Conservation (phyloP, 2,888 invertebrate genomes). For the Lasioglossum villosulum region DNA sequence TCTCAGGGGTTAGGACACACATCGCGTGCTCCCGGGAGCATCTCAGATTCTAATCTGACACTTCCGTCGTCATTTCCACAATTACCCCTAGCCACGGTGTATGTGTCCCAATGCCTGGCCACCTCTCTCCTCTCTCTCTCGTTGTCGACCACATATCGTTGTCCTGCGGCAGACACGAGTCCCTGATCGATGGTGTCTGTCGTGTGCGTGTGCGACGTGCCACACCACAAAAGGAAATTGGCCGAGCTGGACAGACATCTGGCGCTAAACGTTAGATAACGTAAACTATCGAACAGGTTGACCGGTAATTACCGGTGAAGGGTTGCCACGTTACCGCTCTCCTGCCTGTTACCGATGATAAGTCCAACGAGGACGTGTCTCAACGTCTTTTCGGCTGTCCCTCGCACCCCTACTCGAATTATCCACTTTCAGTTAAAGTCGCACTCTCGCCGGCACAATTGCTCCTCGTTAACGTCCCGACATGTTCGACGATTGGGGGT, state of each 20-base stretch:
- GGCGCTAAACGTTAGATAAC: constrained; percentile 81
- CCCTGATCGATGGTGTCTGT: constrained; percentile 25
- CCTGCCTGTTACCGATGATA: constrained; percentile 67
- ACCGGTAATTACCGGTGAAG: constrained; percentile 74
- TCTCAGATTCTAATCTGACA: constrained; percentile 84
- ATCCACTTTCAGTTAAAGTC: neutral
- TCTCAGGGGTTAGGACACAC: constrained; percentile 72
- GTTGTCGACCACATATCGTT: constrained; percentile 39
- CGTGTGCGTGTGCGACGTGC: constrained; percentile 29
- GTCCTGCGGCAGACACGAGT: constrained; percentile 8
- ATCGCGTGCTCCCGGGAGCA: constrained; percentile 78
- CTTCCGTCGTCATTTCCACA: constrained; percentile 81
- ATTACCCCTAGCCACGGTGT: constrained; percentile 73
- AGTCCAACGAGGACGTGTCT: constrained; percentile 43
- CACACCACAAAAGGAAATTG: constrained; percentile 71
- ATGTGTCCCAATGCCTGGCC: constrained; percentile 68
- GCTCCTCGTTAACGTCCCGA: neutral
- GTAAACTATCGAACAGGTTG: constrained; percentile 78
- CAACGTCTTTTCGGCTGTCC: constrained; percentile 25
- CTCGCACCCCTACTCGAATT: neutral
- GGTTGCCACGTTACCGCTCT: constrained; percentile 14
- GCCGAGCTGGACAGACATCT: constrained; percentile 75
- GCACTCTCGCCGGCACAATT: neutral
- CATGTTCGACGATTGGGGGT: neutral
- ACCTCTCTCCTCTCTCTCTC: constrained; percentile 1